Evolutionary conservation across 2,113 vertebrate species (phyloP).

Genomic region (Brachyistius frenatus): DNA sequence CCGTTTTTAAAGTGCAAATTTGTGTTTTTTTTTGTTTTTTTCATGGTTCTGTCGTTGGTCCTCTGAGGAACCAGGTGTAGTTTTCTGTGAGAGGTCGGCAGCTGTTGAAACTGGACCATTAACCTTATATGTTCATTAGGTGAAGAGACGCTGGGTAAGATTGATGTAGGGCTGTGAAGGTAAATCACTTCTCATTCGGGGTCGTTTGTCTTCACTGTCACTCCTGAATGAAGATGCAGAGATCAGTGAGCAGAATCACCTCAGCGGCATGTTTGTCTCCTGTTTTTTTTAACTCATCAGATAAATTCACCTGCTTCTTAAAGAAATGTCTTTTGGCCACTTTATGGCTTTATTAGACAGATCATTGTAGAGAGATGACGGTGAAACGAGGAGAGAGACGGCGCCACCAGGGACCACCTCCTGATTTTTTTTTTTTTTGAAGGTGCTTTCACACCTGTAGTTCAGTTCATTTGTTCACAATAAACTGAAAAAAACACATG

Average conservation of each 20-base stretch:
- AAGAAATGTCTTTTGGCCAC: neutral
- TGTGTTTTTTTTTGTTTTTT: neutral
- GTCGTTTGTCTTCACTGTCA: conserved; percentile 25
- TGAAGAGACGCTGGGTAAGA: conserved; percentile 36
- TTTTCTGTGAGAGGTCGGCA: conserved; percentile 42
- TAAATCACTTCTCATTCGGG: conserved; percentile 50
- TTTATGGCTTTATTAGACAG: conserved; percentile 6
- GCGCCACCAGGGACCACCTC: no score
- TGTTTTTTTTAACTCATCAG: neutral
- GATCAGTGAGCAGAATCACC: neutral
- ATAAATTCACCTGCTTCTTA: neutral
- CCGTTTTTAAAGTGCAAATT: conserved; percentile 22
- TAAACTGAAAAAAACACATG: no score
- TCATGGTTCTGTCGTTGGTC: neutral
- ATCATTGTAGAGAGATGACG: neutral
- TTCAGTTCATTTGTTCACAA: no score
- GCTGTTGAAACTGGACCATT: conserved; percentile 53
- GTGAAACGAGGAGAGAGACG: neutral
- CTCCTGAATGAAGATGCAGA: conserved; percentile 34
- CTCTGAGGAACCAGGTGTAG: conserved; percentile 46
- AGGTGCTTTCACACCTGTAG: no score
- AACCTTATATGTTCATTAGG: conserved; percentile 55
- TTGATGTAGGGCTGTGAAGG: conserved; percentile 45
- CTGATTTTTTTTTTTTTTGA: no score
- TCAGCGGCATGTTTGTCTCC: neutral